These are phyloP conservation scores for Stichopus chloronotus DNA, from an alignment of 35 echinoderm and acorn worm species.

Conservation along the genomic window DNA sequence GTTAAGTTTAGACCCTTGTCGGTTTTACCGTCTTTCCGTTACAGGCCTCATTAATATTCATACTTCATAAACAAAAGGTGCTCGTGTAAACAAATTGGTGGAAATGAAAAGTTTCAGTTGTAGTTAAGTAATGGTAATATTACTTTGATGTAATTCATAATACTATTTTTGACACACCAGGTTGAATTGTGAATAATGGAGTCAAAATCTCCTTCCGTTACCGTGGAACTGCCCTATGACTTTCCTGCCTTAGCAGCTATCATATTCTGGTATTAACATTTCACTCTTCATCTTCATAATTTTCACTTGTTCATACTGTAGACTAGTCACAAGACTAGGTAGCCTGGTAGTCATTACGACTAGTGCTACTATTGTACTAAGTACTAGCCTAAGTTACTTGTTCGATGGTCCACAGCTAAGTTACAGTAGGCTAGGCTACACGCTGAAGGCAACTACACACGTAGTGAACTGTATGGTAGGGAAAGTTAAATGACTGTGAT, in stretches of 20 bases:
- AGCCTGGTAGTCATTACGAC: too few relatives aligned
- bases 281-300: too few relatives aligned
- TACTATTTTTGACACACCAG: not conserved
- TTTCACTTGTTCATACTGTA: too few relatives aligned
- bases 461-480: too few relatives aligned
- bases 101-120: not conserved
- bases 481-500: not conserved
- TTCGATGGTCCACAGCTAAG: too few relatives aligned
- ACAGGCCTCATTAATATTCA: slow-evolving; percentile 13
- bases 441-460: too few relatives aligned
- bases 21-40: not conserved
- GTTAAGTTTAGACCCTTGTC: slow-evolving; percentile 14
- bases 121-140: not conserved
- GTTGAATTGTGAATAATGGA: not conserved
- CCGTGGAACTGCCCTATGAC: not conserved
- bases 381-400: too few relatives aligned
- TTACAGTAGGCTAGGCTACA: too few relatives aligned
- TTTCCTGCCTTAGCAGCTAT: too few relatives aligned
- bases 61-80: not conserved
- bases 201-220: slow-evolving; percentile 3
- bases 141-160: not conserved
- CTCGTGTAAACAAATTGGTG: not conserved
- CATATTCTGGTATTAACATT: too few relatives aligned
- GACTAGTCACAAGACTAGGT: too few relatives aligned
- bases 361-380: too few relatives aligned